Conservation (phyloP, 2,113 vertebrate genomes). For the Carassius carassius region DNA sequence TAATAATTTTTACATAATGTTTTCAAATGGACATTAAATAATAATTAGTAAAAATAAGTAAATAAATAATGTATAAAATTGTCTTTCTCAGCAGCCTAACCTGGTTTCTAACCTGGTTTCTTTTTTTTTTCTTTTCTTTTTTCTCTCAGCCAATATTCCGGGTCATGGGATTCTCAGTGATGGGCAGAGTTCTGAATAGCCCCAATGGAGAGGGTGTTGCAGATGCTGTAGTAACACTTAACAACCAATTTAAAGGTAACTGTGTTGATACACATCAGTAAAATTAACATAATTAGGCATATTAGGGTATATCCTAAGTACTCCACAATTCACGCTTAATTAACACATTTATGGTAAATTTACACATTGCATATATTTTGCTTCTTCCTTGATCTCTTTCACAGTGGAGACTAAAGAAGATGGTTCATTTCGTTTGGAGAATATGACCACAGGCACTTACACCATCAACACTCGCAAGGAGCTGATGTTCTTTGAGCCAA, state of each 20-base stretch:
- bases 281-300: not conserved
- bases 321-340: not conserved
- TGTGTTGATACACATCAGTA: not conserved
- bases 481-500: slow-evolving; percentile 88
- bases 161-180: slow-evolving; percentile 99
- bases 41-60: not conserved
- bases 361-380: not conserved
- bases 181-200: slow-evolving; percentile 89
- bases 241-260: slow-evolving; percentile 92
- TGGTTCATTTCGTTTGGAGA: slow-evolving; percentile 95
- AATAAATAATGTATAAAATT: not conserved
- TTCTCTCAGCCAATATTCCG: slow-evolving; percentile 86
- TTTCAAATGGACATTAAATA: not conserved
- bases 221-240: slow-evolving; percentile 87
- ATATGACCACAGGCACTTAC: slow-evolving; percentile 96
- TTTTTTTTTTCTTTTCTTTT: slow-evolving; percentile 15
- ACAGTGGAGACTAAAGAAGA: slow-evolving; percentile 89
- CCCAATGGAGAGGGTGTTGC: slow-evolving; percentile 88
- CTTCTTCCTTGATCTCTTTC: not conserved
- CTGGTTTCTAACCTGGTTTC: not conserved
- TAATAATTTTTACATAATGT: not conserved
- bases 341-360: not conserved
- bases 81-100: not conserved
- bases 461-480: slow-evolving; percentile 93
- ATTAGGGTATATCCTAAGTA: not conserved